Evolutionary conservation across 2,113 vertebrate species (phyloP).

Genomic region (Bambusicola thoracicus): DNA sequence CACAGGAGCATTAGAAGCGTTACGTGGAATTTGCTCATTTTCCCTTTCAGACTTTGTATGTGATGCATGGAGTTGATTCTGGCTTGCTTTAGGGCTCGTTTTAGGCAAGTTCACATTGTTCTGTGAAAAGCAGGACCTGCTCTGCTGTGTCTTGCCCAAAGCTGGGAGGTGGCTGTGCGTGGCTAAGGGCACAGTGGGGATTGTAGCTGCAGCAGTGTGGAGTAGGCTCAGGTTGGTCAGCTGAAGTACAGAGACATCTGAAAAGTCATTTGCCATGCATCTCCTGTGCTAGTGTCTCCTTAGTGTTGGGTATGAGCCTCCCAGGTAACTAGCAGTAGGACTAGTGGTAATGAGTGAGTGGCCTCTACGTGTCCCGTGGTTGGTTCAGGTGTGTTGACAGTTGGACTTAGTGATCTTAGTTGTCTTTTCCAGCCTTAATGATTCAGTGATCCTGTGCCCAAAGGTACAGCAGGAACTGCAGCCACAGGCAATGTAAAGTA

Average conservation of each 20-base stretch:
- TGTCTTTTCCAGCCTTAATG: too few species aligned
- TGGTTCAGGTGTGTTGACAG: too few species aligned
- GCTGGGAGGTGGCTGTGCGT: background rate
- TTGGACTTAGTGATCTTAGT: too few species aligned
- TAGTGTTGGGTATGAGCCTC: too few species aligned
- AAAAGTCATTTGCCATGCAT: accelerated
- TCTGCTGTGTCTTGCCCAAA: accelerated
- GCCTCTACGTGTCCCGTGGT: too few species aligned
- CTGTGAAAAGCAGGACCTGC: accelerated
- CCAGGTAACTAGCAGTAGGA: too few species aligned
- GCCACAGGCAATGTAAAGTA: background rate
- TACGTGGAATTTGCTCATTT: background rate
- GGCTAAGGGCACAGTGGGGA: background rate
- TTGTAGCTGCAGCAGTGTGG: too few species aligned
- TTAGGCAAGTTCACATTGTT: background rate
- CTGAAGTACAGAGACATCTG: background rate
- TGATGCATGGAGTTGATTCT: accelerated
- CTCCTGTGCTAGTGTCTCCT: background rate
- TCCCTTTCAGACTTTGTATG: accelerated
- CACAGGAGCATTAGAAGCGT: accelerated
- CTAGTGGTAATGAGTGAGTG: too few species aligned
- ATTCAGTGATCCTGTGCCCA: too few species aligned
- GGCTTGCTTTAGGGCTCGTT: background rate
- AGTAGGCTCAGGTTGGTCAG: too few species aligned
- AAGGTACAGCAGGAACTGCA: background rate